Evolutionary conservation across 2,888 invertebrate species (phyloP).

Genomic region (Chalcis sispes): DNA sequence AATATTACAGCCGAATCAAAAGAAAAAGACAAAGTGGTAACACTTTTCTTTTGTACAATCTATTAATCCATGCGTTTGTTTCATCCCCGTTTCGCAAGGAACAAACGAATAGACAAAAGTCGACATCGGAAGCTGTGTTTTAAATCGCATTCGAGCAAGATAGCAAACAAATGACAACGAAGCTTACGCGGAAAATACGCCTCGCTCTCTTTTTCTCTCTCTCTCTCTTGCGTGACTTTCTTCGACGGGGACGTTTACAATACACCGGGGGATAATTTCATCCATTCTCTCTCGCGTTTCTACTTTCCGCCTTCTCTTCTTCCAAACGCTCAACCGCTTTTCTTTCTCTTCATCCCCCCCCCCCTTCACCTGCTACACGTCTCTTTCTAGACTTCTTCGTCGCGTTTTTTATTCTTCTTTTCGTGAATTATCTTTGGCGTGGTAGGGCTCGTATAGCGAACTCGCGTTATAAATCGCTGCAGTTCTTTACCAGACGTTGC

Average conservation of each 20-base stretch:
- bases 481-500: not conserved
- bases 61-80: no score
- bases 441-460: no score
- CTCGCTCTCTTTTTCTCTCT: no score
- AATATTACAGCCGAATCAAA: no score
- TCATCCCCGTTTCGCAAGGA: no score
- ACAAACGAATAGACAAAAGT: no score
- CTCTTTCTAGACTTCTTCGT: not conserved
- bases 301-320: slow-evolving; percentile 28
- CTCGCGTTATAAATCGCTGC: slow-evolving; percentile 52
- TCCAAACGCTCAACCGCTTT: slow-evolving; percentile 1
- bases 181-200: not conserved
- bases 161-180: no score
- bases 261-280: slow-evolving; percentile 73
- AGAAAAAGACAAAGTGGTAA: no score
- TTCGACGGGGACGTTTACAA: slow-evolving; percentile 62
- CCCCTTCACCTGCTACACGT: not conserved
- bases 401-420: slow-evolving; percentile 13
- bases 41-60: no score
- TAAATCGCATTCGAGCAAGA: no score
- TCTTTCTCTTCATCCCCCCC: slow-evolving; percentile 32
- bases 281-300: no score
- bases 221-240: slow-evolving; percentile 4
- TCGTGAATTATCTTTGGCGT: slow-evolving; percentile 45
- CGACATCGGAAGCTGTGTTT: no score